Conservation (phyloP, 2,113 vertebrate species). For the Penelope pileata region DNA sequence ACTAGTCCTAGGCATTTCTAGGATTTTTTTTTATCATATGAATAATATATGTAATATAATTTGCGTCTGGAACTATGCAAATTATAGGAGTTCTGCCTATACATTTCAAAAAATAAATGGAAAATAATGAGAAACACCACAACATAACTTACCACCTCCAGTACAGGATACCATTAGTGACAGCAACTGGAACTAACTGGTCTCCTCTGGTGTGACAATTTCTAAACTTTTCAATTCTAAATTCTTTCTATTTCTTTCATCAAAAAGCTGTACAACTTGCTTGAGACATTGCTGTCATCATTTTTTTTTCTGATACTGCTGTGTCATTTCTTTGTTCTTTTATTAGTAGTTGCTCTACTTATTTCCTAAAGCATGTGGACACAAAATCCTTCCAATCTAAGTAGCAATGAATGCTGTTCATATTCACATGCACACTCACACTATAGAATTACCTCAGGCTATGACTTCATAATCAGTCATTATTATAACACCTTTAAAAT, state of each 20-base stretch:
- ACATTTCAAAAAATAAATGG: background rate
- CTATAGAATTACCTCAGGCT: background rate
- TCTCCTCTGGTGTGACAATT: background rate
- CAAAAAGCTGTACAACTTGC: background rate
- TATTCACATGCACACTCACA: fast-evolving
- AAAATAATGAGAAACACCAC: background rate
- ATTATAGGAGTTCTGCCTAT: background rate
- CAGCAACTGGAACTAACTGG: background rate
- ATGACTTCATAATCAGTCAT: background rate
- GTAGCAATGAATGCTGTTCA: background rate
- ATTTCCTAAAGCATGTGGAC: background rate
- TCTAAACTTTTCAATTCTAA: background rate
- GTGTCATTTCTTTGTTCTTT: background rate
- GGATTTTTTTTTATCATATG: background rate
- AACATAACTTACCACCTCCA: background rate
- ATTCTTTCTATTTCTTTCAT: background rate
- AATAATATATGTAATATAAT: background rate
- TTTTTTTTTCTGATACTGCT: background rate
- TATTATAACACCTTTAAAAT: background rate
- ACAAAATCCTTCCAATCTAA: background rate
- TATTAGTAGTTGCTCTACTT: background rate
- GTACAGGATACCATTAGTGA: fast-evolving
- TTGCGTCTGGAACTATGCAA: background rate
- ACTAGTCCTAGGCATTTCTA: background rate
- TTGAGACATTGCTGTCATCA: background rate